phyloP scores from a whole-genome alignment of 2,113 vertebrate species.

The Macquaria australasica region DNA sequence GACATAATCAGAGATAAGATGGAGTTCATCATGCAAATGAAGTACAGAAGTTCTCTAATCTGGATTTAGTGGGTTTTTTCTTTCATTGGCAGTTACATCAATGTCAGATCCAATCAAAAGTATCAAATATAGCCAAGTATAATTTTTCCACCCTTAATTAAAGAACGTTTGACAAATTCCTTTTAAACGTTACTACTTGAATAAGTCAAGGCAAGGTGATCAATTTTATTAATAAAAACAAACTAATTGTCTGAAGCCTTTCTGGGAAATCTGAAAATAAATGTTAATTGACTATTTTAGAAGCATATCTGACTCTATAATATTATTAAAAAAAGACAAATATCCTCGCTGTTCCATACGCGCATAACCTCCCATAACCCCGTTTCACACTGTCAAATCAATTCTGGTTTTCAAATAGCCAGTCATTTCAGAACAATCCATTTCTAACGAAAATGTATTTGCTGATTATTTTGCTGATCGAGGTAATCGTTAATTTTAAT shows the following conservation, averaged over 20 bases:
- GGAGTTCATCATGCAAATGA: constrained; percentile 39
- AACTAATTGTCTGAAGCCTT: neutral
- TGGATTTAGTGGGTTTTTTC: constrained; percentile 1
- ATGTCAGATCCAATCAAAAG: neutral
- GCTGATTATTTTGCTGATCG: neutral
- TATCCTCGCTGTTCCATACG: neutral
- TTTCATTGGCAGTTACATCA: neutral
- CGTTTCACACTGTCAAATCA: neutral
- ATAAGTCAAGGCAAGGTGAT: neutral
- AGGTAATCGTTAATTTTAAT: neutral
- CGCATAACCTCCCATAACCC: neutral
- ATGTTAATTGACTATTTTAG: neutral
- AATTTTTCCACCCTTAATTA: neutral
- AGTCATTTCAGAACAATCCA: neutral
- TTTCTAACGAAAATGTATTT: neutral
- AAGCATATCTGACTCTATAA: neutral
- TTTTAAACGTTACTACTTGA: neutral
- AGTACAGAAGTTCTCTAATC: neutral
- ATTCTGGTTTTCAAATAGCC: neutral
- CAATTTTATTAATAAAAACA: neutral
- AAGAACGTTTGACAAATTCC: neutral
- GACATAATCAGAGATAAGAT: constrained; percentile 26
- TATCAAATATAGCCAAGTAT: neutral
- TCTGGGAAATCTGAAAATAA: neutral
- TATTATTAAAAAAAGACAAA: neutral